A percentile compares a stretch with the other conserved stretches of the same genome.
These are phyloP conservation scores for Aythya baeri DNA, from an alignment of 2,113 vertebrate species.

Conservation along the genomic window DNA sequence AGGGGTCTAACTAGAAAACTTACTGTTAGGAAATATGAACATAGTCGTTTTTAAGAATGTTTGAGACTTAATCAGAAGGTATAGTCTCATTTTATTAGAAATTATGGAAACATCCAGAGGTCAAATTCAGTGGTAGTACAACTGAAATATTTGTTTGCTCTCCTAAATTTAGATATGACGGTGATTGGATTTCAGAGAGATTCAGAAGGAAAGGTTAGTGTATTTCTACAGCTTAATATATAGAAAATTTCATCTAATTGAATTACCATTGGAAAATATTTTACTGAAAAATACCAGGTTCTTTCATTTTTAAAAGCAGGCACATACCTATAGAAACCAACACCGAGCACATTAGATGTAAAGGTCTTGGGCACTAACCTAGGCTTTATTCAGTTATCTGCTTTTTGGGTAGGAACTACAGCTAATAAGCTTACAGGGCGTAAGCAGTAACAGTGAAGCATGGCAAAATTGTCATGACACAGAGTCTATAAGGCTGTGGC, in stretches of 20 bases:
- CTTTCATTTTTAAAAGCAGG: background rate
- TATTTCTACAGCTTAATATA: background rate
- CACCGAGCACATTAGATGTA: background rate
- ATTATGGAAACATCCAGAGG: background rate
- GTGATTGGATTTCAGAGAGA: slow-evolving; percentile 41
- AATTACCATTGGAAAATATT: background rate
- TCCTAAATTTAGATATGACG: slow-evolving; percentile 39
- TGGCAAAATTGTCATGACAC: background rate
- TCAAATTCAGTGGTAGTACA: background rate
- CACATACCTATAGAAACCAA: background rate
- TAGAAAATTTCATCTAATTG: background rate
- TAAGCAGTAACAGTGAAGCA: background rate
- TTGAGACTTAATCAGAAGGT: background rate
- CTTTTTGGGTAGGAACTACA: background rate
- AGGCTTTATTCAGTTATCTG: background rate
- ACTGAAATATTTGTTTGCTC: slow-evolving; percentile 21
- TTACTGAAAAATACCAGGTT: background rate
- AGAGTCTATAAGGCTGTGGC: background rate
- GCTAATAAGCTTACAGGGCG: background rate
- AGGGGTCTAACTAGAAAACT: background rate
- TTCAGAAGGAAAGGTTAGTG: slow-evolving; percentile 65
- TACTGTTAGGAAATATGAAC: background rate
- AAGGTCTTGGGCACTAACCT: background rate
- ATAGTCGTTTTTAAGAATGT: background rate
- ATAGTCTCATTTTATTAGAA: background rate